Conservation (phyloP, 2,888 invertebrate species). For the Ramazzottius varieornatus region DNA sequence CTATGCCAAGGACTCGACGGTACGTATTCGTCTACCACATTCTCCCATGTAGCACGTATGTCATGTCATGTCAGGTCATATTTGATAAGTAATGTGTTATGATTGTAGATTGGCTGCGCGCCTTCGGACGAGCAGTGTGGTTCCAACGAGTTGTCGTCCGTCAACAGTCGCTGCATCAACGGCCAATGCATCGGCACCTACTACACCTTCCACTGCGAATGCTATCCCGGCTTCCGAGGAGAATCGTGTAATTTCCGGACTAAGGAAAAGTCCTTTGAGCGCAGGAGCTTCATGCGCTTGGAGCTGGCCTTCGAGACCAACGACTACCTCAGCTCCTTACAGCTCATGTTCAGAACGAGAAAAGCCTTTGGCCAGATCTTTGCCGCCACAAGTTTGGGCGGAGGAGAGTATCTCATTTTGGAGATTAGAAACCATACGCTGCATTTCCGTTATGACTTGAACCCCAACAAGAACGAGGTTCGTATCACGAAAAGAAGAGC, state of each 20-base stretch:
- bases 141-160: slow-evolving; percentile 35
- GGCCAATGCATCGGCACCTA: slow-evolving; percentile 76
- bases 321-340: slow-evolving; percentile 66
- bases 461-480: slow-evolving; percentile 62
- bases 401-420: slow-evolving; percentile 69
- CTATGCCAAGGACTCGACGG: not conserved
- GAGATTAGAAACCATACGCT: slow-evolving; percentile 66
- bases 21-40: too few species aligned
- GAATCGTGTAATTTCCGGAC: slow-evolving; percentile 14
- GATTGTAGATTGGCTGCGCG: too few species aligned
- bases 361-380: slow-evolving; percentile 78
- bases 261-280: slow-evolving; percentile 41
- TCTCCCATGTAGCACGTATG: too few species aligned
- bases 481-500: too few species aligned
- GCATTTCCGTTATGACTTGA: slow-evolving; percentile 71
- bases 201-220: slow-evolving; percentile 56
- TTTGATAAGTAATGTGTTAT: too few species aligned
- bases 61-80: too few species aligned
- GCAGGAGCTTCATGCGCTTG: slow-evolving; percentile 85
- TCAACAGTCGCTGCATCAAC: slow-evolving; percentile 38
- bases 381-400: slow-evolving; percentile 72
- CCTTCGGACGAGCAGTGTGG: slow-evolving; percentile 76
- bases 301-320: slow-evolving; percentile 78
- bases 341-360: slow-evolving; percentile 69
- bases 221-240: slow-evolving; percentile 81